Evolutionary conservation across 2,797 vertebrate genomes (phyloP), one percentile per base, ranked within the genome.

Genomic region (Thunnus albacares): DNA sequence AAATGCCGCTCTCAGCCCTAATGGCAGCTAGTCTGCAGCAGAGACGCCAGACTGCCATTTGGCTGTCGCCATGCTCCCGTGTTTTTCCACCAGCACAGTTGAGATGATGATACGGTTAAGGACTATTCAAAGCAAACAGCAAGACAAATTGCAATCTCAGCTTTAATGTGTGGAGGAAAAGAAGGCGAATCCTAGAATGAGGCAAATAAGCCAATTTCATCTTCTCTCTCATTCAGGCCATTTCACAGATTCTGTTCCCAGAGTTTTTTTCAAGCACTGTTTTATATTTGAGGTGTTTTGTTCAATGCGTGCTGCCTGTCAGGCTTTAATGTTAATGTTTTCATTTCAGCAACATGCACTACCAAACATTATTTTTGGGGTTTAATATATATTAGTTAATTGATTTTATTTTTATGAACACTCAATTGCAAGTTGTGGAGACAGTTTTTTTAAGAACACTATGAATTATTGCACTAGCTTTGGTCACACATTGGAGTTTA

Each of bases 41-140:
- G 93, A 96, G 97, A 98, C 96, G 96, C 97, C 97, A 97, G 95
- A 93, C 95, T 97, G 94, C 96, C 96, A 97, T 98, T 98, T 98
- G 96, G 94, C 96, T 96, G 96, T 97, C 96, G 96, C 96, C 97
- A 96, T 96, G 95, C 95, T 95, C 95, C 93, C 92, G 79, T 96
- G 95, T 95, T 96, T 96, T 96, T 96, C 95, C 91, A 92, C 65
- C 90, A 92, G 94, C 91, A 91, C 94, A 90, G 93, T 96, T 95
- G 93, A 94, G 96, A 96, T 96, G 96, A 96, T 96, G 96, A 95
- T 95, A 96, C 89, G 95, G 93, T 96, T 96, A 95, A 96, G 95
- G 89, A 89, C 94, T 93, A 95, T 92, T 96, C 96, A 96, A 96
- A 97, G 93, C 92, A 95, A 97, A 96, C 94, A 92, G 94, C 91